Conservation (phyloP, 2,888 invertebrate genomes). For the Sphaerophoria rueppellii region DNA sequence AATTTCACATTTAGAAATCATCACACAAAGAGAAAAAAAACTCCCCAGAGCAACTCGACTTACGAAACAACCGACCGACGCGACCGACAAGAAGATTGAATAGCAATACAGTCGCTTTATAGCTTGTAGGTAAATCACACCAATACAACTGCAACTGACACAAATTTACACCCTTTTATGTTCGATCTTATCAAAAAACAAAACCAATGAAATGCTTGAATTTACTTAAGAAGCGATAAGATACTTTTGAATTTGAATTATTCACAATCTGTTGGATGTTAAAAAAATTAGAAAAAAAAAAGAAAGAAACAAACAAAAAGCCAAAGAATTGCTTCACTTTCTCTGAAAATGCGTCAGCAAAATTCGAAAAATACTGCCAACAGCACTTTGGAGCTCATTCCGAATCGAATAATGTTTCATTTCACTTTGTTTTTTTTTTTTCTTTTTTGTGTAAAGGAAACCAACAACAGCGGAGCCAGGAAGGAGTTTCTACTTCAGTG, state of each 20-base stretch:
- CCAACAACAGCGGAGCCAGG: constrained; percentile 28
- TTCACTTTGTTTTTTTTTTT: not conserved
- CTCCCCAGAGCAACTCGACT: not conserved
- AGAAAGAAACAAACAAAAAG: not conserved
- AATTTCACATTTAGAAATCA: constrained; percentile 35
- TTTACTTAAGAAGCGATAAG: constrained; percentile 51
- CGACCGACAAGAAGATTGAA: not conserved
- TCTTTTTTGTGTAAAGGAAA: not conserved
- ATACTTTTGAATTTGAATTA: constrained; percentile 24
- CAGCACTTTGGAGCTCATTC: constrained; percentile 31
- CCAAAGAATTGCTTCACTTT: constrained; percentile 43
- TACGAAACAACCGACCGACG: not conserved
- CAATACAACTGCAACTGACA: constrained; percentile 33
- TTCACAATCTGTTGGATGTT: constrained; percentile 32
- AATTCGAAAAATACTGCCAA: constrained; percentile 36
- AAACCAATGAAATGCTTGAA: constrained; percentile 21
- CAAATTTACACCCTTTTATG: constrained; percentile 39
- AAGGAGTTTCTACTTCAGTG: constrained; percentile 57
- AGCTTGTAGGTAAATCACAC: constrained; percentile 33
- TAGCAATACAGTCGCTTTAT: not conserved
- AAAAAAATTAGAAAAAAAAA: not conserved
- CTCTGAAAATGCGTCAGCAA: constrained; percentile 65
- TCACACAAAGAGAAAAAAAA: constrained; percentile 15
- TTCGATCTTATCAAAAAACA: constrained; percentile 50
- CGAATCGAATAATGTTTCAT: constrained; percentile 22